Base-by-base conservation (phyloP, 2,888 invertebrate genomes). In the Blera fallax region DNA sequence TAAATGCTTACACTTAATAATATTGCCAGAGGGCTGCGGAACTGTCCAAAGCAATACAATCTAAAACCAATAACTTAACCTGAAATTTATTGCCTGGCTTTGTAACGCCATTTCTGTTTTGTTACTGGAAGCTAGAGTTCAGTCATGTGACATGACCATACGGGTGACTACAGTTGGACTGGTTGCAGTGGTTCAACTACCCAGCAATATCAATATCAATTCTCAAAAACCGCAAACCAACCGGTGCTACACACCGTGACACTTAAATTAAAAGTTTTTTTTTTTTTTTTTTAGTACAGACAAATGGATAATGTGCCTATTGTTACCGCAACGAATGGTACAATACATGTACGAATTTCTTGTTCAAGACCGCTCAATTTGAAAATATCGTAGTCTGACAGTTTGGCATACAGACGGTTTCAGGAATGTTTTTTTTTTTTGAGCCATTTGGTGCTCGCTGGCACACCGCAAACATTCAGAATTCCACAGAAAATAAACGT, bases 121-220 rank as follows among this genome's bases (percentile, higher is more conserved):
- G n/a, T 40, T 18, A 16, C 3, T 37, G 18, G 3, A 24, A 52
- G 24, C 10, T 16, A 21, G 29, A 8, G 14, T 27, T 52, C 6
- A 3, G 16, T 54, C 24, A 37, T 56, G 14, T 56, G 56, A 27
- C 45, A 37, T 10, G 8, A 45, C 56, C 56, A 65, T 29, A 27
- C 50, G 50, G 32, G 27, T 60, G 34, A 18, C 40, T 48, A 58
- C 11, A 6, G 18, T 11, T 56, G n/a, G n/a, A n/a, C n/a, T n/a
- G 29, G 27, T 69, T 69, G 21, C 32, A 50, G 45, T 69, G n/a
- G 64, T 80, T 73, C 65, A 65, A 58, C 32, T 73, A 50, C 58
- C 73, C 45, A 40, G 24, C 37, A 67, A 67, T 80, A 80, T 73
- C 64, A 60, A 74, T 80, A 80, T 73, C 64, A 60, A 74, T 80